Evolutionary conservation across 1,140 invertebrate species (phyloP).

Genomic region (Pogonognathellus flavescens): DNA sequence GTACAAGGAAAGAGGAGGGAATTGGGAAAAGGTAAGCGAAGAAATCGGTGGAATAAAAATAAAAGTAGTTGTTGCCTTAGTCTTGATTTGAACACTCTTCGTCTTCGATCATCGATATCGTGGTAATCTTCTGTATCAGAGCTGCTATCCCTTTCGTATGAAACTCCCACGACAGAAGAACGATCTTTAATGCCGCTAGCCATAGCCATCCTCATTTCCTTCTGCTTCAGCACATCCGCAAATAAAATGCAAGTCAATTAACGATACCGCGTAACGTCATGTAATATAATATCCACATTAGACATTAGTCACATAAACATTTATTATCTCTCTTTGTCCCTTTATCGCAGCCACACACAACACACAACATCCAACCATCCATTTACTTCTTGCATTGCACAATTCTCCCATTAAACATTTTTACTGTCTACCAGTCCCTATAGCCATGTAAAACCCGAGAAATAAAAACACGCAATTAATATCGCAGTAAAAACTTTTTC

Average conservation of each 20-base stretch:
- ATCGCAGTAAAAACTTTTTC: too few relatives aligned
- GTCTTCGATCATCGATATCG: constrained; percentile 76
- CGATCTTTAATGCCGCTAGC: constrained; percentile 45
- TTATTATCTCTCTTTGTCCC: background rate
- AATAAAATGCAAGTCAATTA: background rate
- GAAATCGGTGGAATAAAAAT: too few relatives aligned
- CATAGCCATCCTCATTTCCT: constrained; percentile 43
- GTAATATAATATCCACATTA: background rate
- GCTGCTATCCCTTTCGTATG: constrained; percentile 77
- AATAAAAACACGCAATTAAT: too few relatives aligned
- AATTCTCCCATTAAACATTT: too few relatives aligned
- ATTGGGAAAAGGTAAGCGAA: too few relatives aligned
- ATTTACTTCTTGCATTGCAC: too few relatives aligned
- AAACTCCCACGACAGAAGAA: constrained; percentile 23
- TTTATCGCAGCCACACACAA: too few relatives aligned
- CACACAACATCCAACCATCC: too few relatives aligned
- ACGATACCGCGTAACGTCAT: background rate
- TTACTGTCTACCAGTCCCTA: too few relatives aligned
- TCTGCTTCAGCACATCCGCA: background rate
- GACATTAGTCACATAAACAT: background rate
- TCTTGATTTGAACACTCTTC: constrained; percentile 73
- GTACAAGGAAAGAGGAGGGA: too few relatives aligned
- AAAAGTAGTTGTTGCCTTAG: constrained; percentile 43
- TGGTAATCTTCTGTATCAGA: constrained; percentile 78
- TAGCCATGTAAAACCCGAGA: too few relatives aligned